A percentile compares a stretch with the other conserved stretches of the same genome.
Evolutionary conservation across 1,140 invertebrate genomes (phyloP).

Genomic region (Drosophila bipectinata): DNA sequence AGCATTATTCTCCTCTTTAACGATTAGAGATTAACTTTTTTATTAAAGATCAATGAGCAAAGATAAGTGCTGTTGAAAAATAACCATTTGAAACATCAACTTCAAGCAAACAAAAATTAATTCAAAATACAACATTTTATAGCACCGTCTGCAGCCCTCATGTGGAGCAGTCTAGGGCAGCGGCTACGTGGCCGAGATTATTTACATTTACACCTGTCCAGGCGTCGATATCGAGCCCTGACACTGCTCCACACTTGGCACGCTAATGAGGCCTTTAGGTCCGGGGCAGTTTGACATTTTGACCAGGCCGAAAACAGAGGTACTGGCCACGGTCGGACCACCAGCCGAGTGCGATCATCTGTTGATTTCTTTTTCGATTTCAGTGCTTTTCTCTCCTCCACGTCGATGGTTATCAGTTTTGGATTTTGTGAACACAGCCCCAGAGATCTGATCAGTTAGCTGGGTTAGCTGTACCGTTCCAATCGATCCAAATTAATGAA

Average conservation of each 20-base stretch:
- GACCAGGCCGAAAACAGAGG: conserved; percentile 30
- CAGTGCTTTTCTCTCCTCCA: conserved; percentile 19
- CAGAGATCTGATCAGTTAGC: conserved; percentile 32
- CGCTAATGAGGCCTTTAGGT: conserved; percentile 67
- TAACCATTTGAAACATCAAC: conserved; percentile 12
- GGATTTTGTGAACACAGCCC: conserved; percentile 13
- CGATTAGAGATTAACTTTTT: conserved; percentile 1
- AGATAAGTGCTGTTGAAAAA: conserved; percentile 15
- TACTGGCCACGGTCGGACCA: conserved; percentile 49
- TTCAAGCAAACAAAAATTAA: conserved; percentile 44
- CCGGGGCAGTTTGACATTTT: conserved; percentile 64
- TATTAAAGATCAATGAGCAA: conserved; percentile 3
- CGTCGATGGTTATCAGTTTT: conserved; percentile 62
- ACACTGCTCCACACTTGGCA: conserved; percentile 47
- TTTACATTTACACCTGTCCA: conserved; percentile 76
- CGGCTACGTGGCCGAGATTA: conserved; percentile 70
- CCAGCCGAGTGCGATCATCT: conserved; percentile 64
- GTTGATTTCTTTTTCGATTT: conserved; percentile 56
- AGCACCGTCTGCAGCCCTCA: conserved; percentile 49
- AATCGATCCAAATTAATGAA: conserved; percentile 75
- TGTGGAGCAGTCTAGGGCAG: conserved; percentile 56
- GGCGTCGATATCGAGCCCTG: conserved; percentile 30
- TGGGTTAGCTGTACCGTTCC: conserved; percentile 33
- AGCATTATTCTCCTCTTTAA: too few relatives aligned
- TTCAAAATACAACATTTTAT: conserved; percentile 60